Conservation (phyloP, 2,888 invertebrate genomes). For the Drosophila diplacantha region DNA sequence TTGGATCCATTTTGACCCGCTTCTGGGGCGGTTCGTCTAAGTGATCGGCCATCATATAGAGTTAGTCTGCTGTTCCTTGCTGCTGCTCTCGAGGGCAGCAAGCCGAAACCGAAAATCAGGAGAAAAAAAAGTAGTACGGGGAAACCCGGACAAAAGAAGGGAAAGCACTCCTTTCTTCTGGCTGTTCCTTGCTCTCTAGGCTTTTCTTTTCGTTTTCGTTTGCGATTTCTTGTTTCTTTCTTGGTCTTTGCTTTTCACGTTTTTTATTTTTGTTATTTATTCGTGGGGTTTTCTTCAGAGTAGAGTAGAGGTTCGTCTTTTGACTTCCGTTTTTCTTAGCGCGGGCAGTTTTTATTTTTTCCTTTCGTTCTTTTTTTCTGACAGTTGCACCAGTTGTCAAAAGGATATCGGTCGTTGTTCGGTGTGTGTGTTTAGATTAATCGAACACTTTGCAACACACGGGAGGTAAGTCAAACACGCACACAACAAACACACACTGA, state of each 20-base stretch:
- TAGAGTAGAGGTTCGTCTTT: neutral
- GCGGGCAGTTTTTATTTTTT: neutral
- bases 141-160: neutral
- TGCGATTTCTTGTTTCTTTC: conserved; percentile 2
- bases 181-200: neutral
- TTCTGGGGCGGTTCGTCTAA: conserved; percentile 97
- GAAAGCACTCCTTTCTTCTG: neutral
- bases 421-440: conserved; percentile 4
- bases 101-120: conserved; percentile 17
- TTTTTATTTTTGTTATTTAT: neutral
- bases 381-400: conserved; percentile 8
- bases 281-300: neutral
- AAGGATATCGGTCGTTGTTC: conserved; percentile 1
- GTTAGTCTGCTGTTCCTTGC: conserved; percentile 43
- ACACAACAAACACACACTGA: conserved; percentile 1
- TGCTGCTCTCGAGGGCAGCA: conserved; percentile 21
- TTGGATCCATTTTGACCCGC: conserved; percentile 88
- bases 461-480: conserved; percentile 5
- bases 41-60: conserved; percentile 91
- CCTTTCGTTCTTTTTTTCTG: neutral
- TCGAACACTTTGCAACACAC: conserved; percentile 33
- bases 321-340: neutral
- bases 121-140: neutral
- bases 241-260: conserved; percentile 1
- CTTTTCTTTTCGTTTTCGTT: conserved; percentile 7